phyloP scores from a whole-genome alignment of 2,888 invertebrate species.

The Brachypterus glaber region DNA sequence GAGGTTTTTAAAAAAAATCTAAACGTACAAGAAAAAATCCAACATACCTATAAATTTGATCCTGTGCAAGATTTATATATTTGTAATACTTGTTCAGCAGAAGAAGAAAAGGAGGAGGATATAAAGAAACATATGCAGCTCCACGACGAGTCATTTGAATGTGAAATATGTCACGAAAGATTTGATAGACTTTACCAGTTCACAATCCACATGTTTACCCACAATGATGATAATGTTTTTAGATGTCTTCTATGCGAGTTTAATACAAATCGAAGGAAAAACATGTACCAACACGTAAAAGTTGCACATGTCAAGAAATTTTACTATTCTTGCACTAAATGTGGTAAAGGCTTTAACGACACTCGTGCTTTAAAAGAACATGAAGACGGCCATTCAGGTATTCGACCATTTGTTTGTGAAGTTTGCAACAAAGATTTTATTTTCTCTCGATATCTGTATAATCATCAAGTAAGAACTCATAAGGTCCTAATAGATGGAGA shows the following conservation, averaged over 20 bases:
- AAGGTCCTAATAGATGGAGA: conserved; percentile 38
- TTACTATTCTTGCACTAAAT: conserved; percentile 41
- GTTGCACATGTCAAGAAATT: conserved; percentile 45
- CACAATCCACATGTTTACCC: conserved; percentile 30
- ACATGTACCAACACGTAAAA: conserved; percentile 46
- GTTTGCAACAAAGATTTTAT: conserved; percentile 41
- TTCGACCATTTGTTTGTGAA: conserved; percentile 38
- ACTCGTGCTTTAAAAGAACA: conserved; percentile 41
- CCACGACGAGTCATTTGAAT: conserved; percentile 34
- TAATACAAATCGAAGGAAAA: conserved; percentile 26
- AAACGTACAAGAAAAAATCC: too few relatives aligned
- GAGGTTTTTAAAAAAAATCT: too few relatives aligned
- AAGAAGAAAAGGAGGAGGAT: conserved; percentile 28
- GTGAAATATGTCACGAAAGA: conserved; percentile 30
- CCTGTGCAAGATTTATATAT: conserved; percentile 27
- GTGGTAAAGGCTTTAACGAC: conserved; percentile 44
- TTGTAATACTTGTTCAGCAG: conserved; percentile 30
- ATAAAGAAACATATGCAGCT: conserved; percentile 27
- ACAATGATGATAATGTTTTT: conserved; percentile 26
- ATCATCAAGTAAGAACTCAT: conserved; percentile 32
- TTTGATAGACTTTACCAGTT: conserved; percentile 32
- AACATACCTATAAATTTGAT: conserved; percentile 30
- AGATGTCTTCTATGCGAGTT: conserved; percentile 30
- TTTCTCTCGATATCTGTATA: conserved; percentile 30
- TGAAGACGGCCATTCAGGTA: conserved; percentile 38